Conservation (phyloP, 2,888 invertebrate species). For the Drosophila anomelani region DNA sequence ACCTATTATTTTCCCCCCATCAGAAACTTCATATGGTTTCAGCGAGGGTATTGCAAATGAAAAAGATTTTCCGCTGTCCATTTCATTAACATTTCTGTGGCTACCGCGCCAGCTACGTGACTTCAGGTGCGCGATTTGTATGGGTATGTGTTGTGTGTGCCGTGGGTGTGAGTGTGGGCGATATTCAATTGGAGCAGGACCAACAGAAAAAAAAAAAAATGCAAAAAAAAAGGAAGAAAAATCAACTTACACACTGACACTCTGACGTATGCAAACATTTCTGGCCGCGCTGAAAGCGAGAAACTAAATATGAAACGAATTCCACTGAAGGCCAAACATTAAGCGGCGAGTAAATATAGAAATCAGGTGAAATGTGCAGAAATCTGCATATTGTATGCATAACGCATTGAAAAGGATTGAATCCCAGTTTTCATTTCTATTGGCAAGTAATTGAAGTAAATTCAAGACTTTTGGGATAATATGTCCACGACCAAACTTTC, state of each 20-base stretch:
- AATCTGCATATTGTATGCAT: conserved; percentile 19
- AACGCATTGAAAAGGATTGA: background rate
- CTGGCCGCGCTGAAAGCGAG: conserved; percentile 24
- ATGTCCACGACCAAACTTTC: background rate
- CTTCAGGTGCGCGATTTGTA: conserved; percentile 8
- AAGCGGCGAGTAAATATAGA: conserved; percentile 35
- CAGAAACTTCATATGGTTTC: background rate
- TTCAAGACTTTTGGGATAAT: too few relatives aligned
- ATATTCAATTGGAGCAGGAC: conserved; percentile 33
- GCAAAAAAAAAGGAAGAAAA: conserved; percentile 1
- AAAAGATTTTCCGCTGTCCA: conserved; percentile 59
- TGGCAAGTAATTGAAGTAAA: background rate
- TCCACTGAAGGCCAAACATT: conserved; percentile 41
- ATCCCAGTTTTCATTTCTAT: background rate
- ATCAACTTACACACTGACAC: conserved; percentile 19
- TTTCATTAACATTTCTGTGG: conserved; percentile 68
- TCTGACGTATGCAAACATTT: conserved; percentile 36
- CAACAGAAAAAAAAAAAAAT: background rate
- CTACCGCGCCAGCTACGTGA: conserved; percentile 27
- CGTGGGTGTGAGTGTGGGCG: conserved; percentile 10
- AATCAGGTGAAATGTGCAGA: conserved; percentile 2
- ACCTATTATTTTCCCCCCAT: background rate
- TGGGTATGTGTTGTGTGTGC: conserved; percentile 7
- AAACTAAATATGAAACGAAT: conserved; percentile 41
- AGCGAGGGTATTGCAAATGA: conserved; percentile 7